Percentiles rank a stretch among this genome's conserved stretches.
phyloP scores from a whole-genome alignment of 2,113 vertebrate species.

The Xenopus laevis region DNA sequence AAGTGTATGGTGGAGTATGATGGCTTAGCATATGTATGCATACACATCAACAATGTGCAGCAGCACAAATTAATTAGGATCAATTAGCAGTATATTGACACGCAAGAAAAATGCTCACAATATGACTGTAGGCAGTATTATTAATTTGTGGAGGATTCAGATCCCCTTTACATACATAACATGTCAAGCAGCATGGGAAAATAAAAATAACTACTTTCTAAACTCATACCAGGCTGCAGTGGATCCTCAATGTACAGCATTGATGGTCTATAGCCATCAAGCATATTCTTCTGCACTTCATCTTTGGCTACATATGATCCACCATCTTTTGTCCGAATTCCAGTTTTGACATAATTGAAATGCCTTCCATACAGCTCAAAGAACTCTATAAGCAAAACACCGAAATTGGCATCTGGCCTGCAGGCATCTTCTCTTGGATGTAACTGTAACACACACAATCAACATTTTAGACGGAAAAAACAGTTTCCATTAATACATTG shows the following conservation, averaged over 20 bases:
- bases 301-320: conserved; percentile 97
- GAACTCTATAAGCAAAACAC: conserved; percentile 97
- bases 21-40: no score
- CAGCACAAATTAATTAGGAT: no score
- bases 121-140: no score
- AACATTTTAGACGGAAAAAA: background rate
- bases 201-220: background rate
- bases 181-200: background rate
- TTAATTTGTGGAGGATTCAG: no score
- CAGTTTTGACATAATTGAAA: conserved; percentile 98
- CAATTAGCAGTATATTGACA: no score
- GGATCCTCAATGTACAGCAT: conserved; percentile 98
- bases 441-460: conserved; percentile 66
- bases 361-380: conserved; percentile 96
- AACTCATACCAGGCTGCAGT: conserved; percentile 81
- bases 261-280: conserved; percentile 93
- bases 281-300: conserved; percentile 92
- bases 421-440: conserved; percentile 91
- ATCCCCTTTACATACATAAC: no score
- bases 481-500: background rate
- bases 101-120: no score
- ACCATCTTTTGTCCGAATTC: conserved; percentile 96
- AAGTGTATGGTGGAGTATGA: no score
- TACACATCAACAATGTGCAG: no score
- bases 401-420: conserved; percentile 89